These are phyloP conservation scores for Laticauda colubrina DNA, from an alignment of 2,113 vertebrate species.

Conservation along the genomic window DNA sequence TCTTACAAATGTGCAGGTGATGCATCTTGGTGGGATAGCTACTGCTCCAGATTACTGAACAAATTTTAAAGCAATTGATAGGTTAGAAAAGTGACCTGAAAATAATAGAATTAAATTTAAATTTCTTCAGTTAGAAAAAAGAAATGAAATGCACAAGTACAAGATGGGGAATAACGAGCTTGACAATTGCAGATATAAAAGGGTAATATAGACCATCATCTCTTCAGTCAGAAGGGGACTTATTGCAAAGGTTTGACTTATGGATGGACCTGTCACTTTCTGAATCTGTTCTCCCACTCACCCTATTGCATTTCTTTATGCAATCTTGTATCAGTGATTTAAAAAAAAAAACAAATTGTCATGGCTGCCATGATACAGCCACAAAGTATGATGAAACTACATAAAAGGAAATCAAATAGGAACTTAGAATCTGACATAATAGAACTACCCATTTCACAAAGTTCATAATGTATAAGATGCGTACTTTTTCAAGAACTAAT, in stretches of 20 bases:
- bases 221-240: neutral
- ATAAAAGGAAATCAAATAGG: neutral
- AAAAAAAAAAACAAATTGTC: neutral
- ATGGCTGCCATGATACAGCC: neutral
- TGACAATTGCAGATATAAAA: neutral
- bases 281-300: neutral
- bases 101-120: neutral
- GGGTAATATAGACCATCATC: neutral
- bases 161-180: neutral
- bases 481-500: neutral
- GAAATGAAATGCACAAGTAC: neutral
- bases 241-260: neutral
- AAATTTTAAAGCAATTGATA: neutral
- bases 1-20: neutral
- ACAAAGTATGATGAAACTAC: neutral
- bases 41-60: neutral
- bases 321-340: neutral
- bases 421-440: neutral
- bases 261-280: neutral
- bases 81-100: neutral
- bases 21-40: neutral
- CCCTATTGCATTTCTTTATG: neutral
- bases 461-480: neutral
- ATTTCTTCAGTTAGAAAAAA: neutral
- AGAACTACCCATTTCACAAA: neutral